Conservation (phyloP, 2,797 vertebrate species). For the Anas flavirostris region DNA sequence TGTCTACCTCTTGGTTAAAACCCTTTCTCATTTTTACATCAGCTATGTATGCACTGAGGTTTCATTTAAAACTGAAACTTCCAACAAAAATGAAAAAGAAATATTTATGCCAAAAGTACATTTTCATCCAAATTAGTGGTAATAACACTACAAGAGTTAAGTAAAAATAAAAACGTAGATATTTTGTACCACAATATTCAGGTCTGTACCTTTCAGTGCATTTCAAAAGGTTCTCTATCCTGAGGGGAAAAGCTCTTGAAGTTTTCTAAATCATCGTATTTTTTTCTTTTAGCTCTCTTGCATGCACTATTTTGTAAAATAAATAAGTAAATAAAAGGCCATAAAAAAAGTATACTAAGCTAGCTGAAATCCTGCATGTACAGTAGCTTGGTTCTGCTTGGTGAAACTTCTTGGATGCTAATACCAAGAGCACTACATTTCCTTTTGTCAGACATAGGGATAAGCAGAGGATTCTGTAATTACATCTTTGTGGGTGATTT, state of each 20-base stretch:
- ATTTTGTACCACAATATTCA: neutral
- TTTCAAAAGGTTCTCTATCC: neutral
- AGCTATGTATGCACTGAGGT: neutral
- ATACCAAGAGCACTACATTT: neutral
- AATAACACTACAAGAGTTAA: neutral
- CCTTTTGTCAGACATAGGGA: neutral
- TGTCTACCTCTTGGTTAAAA: neutral
- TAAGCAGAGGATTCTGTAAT: neutral
- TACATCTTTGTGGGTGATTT: neutral
- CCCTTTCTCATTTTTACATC: neutral
- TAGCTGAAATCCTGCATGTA: neutral
- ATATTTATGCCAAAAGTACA: neutral
- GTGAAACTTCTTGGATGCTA: neutral
- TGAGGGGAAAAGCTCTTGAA: neutral
- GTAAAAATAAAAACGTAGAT: neutral
- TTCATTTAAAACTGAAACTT: neutral
- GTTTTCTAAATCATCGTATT: neutral
- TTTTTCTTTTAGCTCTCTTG: neutral
- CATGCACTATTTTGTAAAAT: neutral
- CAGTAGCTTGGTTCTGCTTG: neutral
- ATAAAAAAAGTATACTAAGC: neutral
- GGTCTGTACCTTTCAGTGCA: neutral
- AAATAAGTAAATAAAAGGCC: neutral
- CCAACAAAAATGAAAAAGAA: neutral
- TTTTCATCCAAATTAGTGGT: neutral